These are phyloP conservation scores for Phrixothrix hirtus DNA, from an alignment of 2,888 invertebrate genomes.

Conservation along the genomic window DNA sequence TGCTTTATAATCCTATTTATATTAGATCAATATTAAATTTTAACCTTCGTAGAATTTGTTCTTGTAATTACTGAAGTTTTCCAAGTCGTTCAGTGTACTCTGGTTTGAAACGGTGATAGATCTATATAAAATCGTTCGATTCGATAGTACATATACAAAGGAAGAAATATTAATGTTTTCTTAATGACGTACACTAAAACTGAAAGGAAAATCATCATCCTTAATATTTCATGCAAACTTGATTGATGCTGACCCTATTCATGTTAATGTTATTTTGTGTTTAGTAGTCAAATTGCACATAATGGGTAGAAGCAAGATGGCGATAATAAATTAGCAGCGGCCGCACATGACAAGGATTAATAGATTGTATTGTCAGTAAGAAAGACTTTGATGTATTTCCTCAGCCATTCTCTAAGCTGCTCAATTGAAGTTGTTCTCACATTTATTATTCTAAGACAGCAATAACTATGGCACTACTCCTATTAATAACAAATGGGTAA, in stretches of 20 bases:
- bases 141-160: neutral
- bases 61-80: too few relatives aligned
- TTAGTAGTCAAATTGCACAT: conserved; percentile 44
- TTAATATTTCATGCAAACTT: conserved; percentile 47
- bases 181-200: neutral
- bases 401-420: conserved; percentile 48
- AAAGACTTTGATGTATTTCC: conserved; percentile 55
- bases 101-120: too few relatives aligned
- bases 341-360: conserved; percentile 54
- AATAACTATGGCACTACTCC: conserved; percentile 32
- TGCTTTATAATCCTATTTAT: too few relatives aligned
- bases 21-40: too few relatives aligned
- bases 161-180: neutral
- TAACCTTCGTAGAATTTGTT: too few relatives aligned
- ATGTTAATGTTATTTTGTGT: conserved; percentile 49
- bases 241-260: conserved; percentile 49
- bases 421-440: conserved; percentile 54
- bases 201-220: conserved; percentile 27
- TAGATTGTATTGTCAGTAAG: conserved; percentile 55
- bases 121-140: too few relatives aligned
- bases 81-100: too few relatives aligned
- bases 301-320: conserved; percentile 39
- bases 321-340: conserved; percentile 54
- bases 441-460: conserved; percentile 50
- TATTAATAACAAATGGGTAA: conserved; percentile 23